A percentile compares a stretch with the other conserved stretches of the same genome.
phyloP scores from a whole-genome alignment of 2,797 vertebrate species.

The Ciconia nigra region DNA sequence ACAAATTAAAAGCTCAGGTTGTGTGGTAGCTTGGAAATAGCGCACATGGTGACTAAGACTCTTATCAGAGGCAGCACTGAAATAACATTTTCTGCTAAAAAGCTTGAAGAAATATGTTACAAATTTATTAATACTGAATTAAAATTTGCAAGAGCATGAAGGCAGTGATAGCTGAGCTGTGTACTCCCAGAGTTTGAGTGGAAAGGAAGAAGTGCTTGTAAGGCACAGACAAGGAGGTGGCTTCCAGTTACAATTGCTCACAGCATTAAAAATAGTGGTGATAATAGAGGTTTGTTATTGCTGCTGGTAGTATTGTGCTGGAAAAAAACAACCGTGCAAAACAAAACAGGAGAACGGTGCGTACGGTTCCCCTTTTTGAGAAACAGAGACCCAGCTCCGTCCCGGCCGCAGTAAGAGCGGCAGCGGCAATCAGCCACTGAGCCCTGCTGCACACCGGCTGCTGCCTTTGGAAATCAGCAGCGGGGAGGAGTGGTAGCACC shows the following conservation, averaged over 20 bases:
- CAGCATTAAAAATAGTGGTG: neutral
- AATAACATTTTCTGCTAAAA: constrained; percentile 65
- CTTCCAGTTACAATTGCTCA: constrained; percentile 4
- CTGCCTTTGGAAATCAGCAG: neutral
- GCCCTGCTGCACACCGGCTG: neutral
- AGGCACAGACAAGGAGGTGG: neutral
- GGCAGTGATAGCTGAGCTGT: constrained; percentile 27
- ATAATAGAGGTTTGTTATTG: neutral
- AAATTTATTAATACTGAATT: constrained; percentile 72
- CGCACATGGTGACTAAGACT: constrained; percentile 47
- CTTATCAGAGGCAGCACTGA: constrained; percentile 50
- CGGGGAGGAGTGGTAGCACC: rapidly evolving
- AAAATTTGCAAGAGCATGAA: constrained; percentile 60
- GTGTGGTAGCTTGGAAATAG: constrained; percentile 49
- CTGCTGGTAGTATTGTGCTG: neutral
- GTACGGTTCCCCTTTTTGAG: neutral
- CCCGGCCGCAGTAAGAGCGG: neutral
- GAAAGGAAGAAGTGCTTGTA: constrained; percentile 22
- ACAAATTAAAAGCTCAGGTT: constrained; percentile 63
- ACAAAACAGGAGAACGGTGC: neutral
- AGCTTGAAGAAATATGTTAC: constrained; percentile 64
- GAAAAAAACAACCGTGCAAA: neutral
- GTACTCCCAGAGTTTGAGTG: neutral
- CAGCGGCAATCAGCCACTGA: neutral
- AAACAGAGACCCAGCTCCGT: neutral